These are phyloP conservation scores for Sitta europaea DNA, from an alignment of 2,113 vertebrate genomes.

Conservation along the genomic window DNA sequence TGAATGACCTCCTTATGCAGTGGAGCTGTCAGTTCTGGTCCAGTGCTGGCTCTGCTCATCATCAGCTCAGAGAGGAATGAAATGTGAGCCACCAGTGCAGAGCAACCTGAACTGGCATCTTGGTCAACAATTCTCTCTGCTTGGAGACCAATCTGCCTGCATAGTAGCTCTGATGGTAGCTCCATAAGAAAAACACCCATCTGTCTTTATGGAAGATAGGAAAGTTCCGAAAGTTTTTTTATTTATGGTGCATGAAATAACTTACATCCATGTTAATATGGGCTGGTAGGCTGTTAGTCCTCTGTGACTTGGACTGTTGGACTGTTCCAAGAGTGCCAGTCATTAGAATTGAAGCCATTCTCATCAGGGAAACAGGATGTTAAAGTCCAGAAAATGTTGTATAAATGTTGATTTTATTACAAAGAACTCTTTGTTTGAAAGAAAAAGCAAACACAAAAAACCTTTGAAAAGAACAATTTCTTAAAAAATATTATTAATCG, in stretches of 20 bases:
- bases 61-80: background rate
- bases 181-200: fast-evolving
- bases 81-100: background rate
- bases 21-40: background rate
- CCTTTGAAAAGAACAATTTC: background rate
- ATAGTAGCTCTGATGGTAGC: background rate
- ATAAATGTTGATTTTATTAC: background rate
- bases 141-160: background rate
- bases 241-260: background rate
- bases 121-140: background rate
- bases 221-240: background rate
- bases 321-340: fast-evolving
- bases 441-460: background rate
- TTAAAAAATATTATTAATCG: background rate
- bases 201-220: background rate
- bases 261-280: background rate
- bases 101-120: background rate
- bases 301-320: background rate
- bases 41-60: background rate
- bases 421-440: background rate
- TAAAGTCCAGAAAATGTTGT: background rate
- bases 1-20: background rate
- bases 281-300: background rate
- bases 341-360: background rate
- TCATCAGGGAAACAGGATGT: background rate